Percentiles rank a stretch among this genome's conserved stretches.
Evolutionary conservation across 2,113 vertebrate genomes (phyloP).

Genomic region (Columbina picui): DNA sequence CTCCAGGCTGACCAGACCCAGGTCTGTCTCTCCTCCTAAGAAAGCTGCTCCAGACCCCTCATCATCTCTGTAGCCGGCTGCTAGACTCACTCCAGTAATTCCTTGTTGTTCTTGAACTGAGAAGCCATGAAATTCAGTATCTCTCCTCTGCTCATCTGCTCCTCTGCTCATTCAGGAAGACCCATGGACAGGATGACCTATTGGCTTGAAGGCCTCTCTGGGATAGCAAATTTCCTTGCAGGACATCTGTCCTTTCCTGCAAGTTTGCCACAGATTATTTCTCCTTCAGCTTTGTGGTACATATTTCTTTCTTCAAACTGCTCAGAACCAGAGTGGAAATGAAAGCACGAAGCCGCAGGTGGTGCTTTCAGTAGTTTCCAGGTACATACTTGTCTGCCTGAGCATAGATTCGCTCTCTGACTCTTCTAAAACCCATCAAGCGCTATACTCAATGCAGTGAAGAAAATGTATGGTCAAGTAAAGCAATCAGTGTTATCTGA

Average conservation of each 20-base stretch:
- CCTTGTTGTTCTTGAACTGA: too few species aligned
- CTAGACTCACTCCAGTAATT: too few species aligned
- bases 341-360: not conserved
- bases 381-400: not conserved
- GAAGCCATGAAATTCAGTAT: not conserved
- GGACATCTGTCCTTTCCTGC: not conserved
- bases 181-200: not conserved
- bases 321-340: not conserved
- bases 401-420: not conserved
- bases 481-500: not conserved
- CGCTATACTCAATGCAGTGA: not conserved
- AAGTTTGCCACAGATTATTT: not conserved
- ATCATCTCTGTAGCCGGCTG: too few species aligned
- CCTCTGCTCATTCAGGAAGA: not conserved
- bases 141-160: not conserved
- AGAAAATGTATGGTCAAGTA: not conserved
- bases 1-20: too few species aligned
- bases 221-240: not conserved
- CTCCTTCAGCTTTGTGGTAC: not conserved
- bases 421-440: not conserved
- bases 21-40: too few species aligned
- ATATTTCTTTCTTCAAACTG: not conserved
- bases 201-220: not conserved
- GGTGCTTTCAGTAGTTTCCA: not conserved
- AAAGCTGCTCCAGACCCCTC: too few species aligned